phyloP scores from a whole-genome alignment of 2,113 vertebrate species.

The Stegastes partitus region DNA sequence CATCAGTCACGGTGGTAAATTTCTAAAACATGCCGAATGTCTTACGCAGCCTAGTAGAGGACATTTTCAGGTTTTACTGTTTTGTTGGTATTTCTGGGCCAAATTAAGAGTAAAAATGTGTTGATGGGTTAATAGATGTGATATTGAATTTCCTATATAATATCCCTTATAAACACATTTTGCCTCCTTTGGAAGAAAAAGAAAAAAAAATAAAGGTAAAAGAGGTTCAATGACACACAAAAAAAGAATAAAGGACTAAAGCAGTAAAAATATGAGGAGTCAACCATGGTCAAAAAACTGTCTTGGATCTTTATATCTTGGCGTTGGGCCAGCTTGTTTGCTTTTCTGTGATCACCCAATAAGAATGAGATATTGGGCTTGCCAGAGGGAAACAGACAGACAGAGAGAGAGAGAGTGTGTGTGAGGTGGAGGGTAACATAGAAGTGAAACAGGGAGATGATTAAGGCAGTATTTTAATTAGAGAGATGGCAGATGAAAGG shows the following conservation, averaged over 20 bases:
- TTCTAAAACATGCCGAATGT: not conserved
- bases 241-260: not conserved
- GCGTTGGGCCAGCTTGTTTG: slow-evolving; percentile 49
- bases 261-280: slow-evolving; percentile 5
- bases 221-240: not conserved
- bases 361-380: slow-evolving; percentile 55
- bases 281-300: slow-evolving; percentile 32
- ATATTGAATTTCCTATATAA: too few species aligned
- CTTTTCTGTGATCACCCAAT: slow-evolving; percentile 54
- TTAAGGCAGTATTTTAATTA: slow-evolving; percentile 77
- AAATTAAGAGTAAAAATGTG: too few species aligned
- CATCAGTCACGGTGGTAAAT: not conserved
- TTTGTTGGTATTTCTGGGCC: too few species aligned
- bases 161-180: not conserved
- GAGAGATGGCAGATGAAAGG: slow-evolving; percentile 67
- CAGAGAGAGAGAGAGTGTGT: slow-evolving; percentile 27
- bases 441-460: slow-evolving; percentile 63
- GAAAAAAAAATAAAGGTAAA: slow-evolving; percentile 6
- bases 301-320: slow-evolving; percentile 42
- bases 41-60: not conserved
- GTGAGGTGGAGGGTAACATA: slow-evolving; percentile 40
- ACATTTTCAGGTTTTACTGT: not conserved
- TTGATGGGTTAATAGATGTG: too few species aligned
- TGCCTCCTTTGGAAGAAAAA: not conserved
- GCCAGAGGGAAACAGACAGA: slow-evolving; percentile 49